A percentile compares a stretch with the other conserved stretches of the same genome.
These are phyloP conservation scores for Prolemur simus DNA, from an alignment of 2,113 vertebrate species.

Conservation along the genomic window DNA sequence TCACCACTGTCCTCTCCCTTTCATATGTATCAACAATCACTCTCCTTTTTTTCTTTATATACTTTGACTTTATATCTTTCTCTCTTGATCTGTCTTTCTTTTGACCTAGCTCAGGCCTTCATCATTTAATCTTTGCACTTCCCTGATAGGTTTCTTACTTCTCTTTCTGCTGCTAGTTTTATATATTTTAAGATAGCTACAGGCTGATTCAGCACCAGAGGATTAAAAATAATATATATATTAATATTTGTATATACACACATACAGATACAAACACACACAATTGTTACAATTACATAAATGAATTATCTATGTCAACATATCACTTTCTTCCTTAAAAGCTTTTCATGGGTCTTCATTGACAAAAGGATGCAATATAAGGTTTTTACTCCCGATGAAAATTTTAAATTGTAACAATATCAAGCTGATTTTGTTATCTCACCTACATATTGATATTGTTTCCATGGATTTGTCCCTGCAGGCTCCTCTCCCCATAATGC, in stretches of 20 bases:
- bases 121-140: background rate
- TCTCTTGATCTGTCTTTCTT: background rate
- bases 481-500: background rate
- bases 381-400: background rate
- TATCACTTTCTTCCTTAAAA: background rate
- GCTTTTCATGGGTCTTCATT: background rate
- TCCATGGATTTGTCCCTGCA: background rate
- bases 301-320: background rate
- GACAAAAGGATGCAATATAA: background rate
- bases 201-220: no score
- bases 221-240: no score
- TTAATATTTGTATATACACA: background rate
- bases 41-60: background rate
- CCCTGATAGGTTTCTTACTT: background rate
- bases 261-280: background rate
- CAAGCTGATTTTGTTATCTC: background rate
- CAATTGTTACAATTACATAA: background rate
- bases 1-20: background rate
- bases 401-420: background rate
- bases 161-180: background rate
- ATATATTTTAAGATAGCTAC: background rate
- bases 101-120: background rate
- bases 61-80: background rate
- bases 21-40: background rate
- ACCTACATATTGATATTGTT: background rate